These are phyloP conservation scores for Darwinula stevensoni DNA, from an alignment of 2,888 invertebrate species.

Conservation along the genomic window DNA sequence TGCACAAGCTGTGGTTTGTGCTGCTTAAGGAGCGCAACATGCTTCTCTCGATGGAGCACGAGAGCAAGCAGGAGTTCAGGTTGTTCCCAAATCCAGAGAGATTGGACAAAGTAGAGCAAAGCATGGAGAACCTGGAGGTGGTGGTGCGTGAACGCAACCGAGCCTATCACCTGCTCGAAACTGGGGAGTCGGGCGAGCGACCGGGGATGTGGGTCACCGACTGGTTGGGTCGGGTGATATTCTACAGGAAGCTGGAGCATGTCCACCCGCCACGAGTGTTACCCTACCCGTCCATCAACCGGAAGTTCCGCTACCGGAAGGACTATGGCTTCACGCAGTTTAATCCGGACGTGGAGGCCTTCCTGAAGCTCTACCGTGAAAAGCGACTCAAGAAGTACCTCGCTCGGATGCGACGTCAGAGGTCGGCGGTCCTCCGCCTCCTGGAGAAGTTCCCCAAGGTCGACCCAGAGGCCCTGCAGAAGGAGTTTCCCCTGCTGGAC, in stretches of 20 bases:
- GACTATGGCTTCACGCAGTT: too few species aligned
- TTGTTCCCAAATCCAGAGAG: constrained; percentile 73
- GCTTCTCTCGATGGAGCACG: constrained; percentile 67
- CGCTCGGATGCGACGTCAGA: too few species aligned
- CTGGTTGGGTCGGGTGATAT: constrained; percentile 8
- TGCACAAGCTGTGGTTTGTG: constrained; percentile 87
- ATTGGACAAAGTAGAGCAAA: constrained; percentile 64
- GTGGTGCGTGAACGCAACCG: constrained; percentile 73
- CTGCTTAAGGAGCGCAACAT: constrained; percentile 87
- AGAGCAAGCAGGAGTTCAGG: constrained; percentile 28
- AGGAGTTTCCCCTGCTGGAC: constrained; percentile 10
- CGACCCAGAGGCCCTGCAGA: constrained; percentile 10
- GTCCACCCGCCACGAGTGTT: too few species aligned
- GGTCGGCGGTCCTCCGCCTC: constrained; percentile 5
- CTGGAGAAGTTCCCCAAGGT: constrained; percentile 10
- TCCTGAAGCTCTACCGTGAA: too few species aligned
- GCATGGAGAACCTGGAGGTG: constrained; percentile 71
- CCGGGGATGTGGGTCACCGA: constrained; percentile 18
- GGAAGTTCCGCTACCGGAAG: too few species aligned
- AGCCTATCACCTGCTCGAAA: constrained; percentile 67
- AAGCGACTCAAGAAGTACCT: too few species aligned
- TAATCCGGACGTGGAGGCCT: neutral
- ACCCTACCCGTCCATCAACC: too few species aligned
- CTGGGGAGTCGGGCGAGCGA: constrained; percentile 50
- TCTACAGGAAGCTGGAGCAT: too few species aligned